Conservation (phyloP, 2,113 vertebrate species). For the Leptobrachium ailaonicum region DNA sequence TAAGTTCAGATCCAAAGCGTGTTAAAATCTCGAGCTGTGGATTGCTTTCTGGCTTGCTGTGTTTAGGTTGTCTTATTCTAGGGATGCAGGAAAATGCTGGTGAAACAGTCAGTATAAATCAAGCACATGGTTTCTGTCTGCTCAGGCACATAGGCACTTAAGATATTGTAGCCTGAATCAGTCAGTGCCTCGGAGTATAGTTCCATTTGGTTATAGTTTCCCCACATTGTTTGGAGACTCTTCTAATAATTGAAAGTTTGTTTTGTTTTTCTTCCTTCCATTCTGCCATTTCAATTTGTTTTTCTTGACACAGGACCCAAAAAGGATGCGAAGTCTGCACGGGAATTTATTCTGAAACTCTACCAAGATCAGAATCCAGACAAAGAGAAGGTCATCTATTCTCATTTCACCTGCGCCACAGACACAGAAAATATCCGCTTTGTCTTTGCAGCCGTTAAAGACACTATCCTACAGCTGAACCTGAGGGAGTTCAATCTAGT, state of each 20-base stretch:
- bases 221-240: too few species aligned
- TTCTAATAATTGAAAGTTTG: background rate
- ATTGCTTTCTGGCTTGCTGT: too few species aligned
- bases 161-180: too few species aligned
- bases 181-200: too few species aligned
- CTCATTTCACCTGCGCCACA: slow-evolving; percentile 84
- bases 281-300: background rate
- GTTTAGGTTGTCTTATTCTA: too few species aligned
- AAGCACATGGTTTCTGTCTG: too few species aligned
- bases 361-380: slow-evolving; percentile 85
- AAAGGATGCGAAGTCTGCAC: slow-evolving; percentile 71
- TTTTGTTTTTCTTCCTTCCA: background rate
- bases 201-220: too few species aligned
- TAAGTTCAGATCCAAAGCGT: too few species aligned
- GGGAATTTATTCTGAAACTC: slow-evolving; percentile 85
- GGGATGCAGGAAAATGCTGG: too few species aligned
- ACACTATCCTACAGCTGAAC: slow-evolving; percentile 87
- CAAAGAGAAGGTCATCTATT: slow-evolving; percentile 81
- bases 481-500: slow-evolving; percentile 82
- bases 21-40: too few species aligned
- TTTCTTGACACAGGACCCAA: slow-evolving; percentile 70
- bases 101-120: too few species aligned
- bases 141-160: too few species aligned
- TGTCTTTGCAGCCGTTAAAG: slow-evolving; percentile 83
- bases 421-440: slow-evolving; percentile 88